These are phyloP conservation scores for Galleria mellonella DNA, from an alignment of 1,140 invertebrate genomes.

Conservation along the genomic window DNA sequence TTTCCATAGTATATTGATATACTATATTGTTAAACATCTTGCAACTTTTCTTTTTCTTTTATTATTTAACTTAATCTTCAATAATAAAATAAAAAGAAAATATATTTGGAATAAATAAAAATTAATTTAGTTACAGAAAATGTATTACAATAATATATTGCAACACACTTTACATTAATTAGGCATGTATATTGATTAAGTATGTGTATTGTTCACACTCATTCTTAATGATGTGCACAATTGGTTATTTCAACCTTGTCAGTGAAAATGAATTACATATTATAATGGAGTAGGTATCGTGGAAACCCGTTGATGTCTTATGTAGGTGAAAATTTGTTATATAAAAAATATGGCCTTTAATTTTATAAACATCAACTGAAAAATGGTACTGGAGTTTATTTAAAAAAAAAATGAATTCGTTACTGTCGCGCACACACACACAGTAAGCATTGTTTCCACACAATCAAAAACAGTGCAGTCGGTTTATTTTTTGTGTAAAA, in stretches of 20 bases:
- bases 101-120: too few species aligned
- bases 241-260: conserved; percentile 25
- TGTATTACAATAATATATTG: too few species aligned
- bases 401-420: conserved; percentile 34
- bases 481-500: conserved; percentile 21
- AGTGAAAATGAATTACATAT: conserved; percentile 22
- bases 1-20: too few species aligned
- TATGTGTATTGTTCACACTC: conserved; percentile 11
- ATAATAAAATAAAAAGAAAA: too few species aligned
- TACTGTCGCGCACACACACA: conserved; percentile 58
- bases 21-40: too few species aligned
- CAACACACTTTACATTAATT: too few species aligned
- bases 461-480: conserved; percentile 53
- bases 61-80: too few species aligned
- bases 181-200: not conserved
- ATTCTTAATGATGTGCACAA: conserved; percentile 44
- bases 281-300: conserved; percentile 13
- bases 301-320: conserved; percentile 45
- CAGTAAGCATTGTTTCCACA: conserved; percentile 58
- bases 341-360: not conserved
- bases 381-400: conserved; percentile 2
- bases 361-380: too few species aligned
- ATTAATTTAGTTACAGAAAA: too few species aligned
- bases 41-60: too few species aligned
- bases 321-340: conserved; percentile 19